Evolutionary conservation across 1,140 invertebrate species (phyloP), one percentile per base, ranked within the genome.

Genomic region (Theocolax elegans): DNA sequence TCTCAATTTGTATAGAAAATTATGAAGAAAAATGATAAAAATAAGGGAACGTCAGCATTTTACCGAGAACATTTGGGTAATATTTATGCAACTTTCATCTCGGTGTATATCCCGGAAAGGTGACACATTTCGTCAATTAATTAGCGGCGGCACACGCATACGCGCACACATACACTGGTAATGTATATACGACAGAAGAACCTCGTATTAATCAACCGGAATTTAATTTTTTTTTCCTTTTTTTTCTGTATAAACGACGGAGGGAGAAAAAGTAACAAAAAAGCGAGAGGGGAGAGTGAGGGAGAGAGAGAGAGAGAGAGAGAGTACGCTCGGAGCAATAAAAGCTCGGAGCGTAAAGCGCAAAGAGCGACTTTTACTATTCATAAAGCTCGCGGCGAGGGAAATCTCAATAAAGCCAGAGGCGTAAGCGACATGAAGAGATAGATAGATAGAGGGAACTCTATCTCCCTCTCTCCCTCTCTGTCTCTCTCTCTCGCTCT

Each of bases 341-440:
- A 66, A 66, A 66, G 56, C 35, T 23, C 23, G 51, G 35, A 13
- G 51, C 19, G 51, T 56, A 62, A 62, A 51, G 46, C 60, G 46
- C 53, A 54, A 53, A 66, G 35, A 25, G 54, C 12, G 66, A 60
- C 66, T 60, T 68, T 68, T 68, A 59, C 66, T 68, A 68, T 68
- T 68, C 66, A 68, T 68, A 68, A 68, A 68, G 56, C 64, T 46
- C 63, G 49, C 27, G 21, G 27, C 54, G 49, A 60, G n/a, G 51
- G 56, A 68, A 68, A 68, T 68, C 67, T 62, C 67, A 69, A 69
- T 69, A 62, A 62, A 69, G 46, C 56, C 19, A n/a, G 19, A 40
- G 17, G 1, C 31, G 54, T n/a, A n/a, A 49, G 51, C 51, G 63
- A 56, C 63, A 54, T 23, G 38, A 51, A 56, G 56, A 66, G 56